phyloP scores from a whole-genome alignment of 1,140 invertebrate species.

The Penaeus indicus region DNA sequence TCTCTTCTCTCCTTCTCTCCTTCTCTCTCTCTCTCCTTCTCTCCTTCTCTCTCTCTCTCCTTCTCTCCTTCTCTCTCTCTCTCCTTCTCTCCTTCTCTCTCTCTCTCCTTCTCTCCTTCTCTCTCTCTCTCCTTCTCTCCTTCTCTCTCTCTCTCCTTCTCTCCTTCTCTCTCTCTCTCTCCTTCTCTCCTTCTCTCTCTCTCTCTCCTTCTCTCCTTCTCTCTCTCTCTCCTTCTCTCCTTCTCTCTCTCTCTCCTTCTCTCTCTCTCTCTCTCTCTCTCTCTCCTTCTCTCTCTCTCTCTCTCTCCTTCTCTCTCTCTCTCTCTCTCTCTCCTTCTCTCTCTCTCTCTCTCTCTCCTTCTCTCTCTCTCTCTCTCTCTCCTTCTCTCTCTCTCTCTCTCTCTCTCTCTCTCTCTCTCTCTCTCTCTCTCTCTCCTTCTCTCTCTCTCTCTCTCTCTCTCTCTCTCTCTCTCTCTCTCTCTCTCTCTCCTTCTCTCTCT shows the following conservation, averaged over 20 bases:
- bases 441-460: constrained; percentile 14
- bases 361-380: not conserved
- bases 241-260: not conserved
- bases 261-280: too few relatives aligned
- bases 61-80: not conserved
- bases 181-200: not conserved
- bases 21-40: not conserved
- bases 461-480: constrained; percentile 3
- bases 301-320: not conserved
- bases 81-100: not conserved
- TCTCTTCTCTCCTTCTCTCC: too few relatives aligned
- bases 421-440: not conserved
- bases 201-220: not conserved
- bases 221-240: not conserved
- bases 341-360: not conserved
- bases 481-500: not conserved
- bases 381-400: not conserved
- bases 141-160: too few relatives aligned
- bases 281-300: not conserved
- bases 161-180: too few relatives aligned
- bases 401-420: not conserved
- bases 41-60: constrained; percentile 2
- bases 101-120: constrained; percentile 5
- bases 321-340: not conserved
- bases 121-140: not conserved